A percentile compares a stretch with the other conserved stretches of the same genome.
Evolutionary conservation across 2,888 invertebrate species (phyloP).

Genomic region (Criorhina ranunculi): DNA sequence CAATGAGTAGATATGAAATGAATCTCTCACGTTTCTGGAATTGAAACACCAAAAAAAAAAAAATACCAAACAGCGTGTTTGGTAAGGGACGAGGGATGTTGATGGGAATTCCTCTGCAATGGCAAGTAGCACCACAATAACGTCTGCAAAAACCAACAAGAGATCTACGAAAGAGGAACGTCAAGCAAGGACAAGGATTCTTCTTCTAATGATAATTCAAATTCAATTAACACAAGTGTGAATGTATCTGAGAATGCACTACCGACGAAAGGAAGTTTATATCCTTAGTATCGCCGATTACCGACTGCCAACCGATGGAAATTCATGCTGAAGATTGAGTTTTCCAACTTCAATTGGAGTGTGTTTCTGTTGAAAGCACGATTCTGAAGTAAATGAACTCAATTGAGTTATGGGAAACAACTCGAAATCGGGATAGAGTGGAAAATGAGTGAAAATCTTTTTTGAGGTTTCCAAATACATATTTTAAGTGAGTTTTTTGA

Average conservation of each 20-base stretch:
- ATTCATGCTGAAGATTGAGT: constrained; percentile 23
- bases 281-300: constrained; percentile 11
- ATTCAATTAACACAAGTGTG: constrained; percentile 2
- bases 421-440: constrained; percentile 20
- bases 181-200: too few relatives aligned
- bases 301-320: constrained; percentile 27
- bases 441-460: not conserved
- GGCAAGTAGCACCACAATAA: not conserved
- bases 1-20: constrained; percentile 12
- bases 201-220: not conserved
- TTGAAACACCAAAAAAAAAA: constrained; percentile 46
- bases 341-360: constrained; percentile 14
- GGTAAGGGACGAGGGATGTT: not conserved
- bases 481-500: too few relatives aligned
- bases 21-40: constrained; percentile 17
- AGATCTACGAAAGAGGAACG: not conserved
- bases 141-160: not conserved
- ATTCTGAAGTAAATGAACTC: constrained; percentile 11
- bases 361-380: constrained; percentile 17
- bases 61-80: constrained; percentile 9
- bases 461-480: not conserved
- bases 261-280: constrained; percentile 4
- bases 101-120: constrained; percentile 41
- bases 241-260: constrained; percentile 5
- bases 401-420: not conserved